Evolutionary conservation across 2,888 invertebrate genomes (phyloP).

Genomic region (Dysmachus trigonus): DNA sequence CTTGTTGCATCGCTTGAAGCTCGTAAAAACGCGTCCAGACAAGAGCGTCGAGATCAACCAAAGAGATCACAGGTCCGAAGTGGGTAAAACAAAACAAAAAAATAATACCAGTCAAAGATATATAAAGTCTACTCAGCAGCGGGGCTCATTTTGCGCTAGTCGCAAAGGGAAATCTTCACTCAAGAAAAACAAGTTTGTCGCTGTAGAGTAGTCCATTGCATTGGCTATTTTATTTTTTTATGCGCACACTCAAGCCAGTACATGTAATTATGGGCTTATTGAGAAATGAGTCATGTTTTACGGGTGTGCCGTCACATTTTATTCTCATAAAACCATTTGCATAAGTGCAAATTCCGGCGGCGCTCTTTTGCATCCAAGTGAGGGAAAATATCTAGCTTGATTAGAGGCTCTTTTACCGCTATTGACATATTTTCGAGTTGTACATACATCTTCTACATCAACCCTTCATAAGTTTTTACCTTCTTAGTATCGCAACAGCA

Average conservation of each 20-base stretch:
- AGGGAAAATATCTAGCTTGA: background rate
- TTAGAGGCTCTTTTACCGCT: background rate
- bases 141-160: background rate
- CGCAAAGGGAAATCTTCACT: background rate
- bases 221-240: background rate
- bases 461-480: background rate
- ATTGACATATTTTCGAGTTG: background rate
- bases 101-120: slow-evolving; percentile 18
- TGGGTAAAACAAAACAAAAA: slow-evolving; percentile 12
- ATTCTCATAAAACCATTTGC: background rate
- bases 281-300: slow-evolving; percentile 25
- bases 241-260: background rate
- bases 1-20: background rate
- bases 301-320: background rate
- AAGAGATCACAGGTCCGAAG: background rate
- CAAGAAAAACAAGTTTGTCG: slow-evolving; percentile 15
- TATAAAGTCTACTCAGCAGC: background rate
- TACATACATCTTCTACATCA: background rate
- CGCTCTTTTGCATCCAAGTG: background rate
- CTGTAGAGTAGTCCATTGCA: background rate
- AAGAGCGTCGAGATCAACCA: slow-evolving; percentile 27
- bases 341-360: background rate
- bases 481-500: background rate
- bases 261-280: slow-evolving; percentile 19
- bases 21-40: slow-evolving; percentile 40